Base-by-base conservation (phyloP, 2,888 invertebrate genomes). In the Clitarchus hookeri region DNA sequence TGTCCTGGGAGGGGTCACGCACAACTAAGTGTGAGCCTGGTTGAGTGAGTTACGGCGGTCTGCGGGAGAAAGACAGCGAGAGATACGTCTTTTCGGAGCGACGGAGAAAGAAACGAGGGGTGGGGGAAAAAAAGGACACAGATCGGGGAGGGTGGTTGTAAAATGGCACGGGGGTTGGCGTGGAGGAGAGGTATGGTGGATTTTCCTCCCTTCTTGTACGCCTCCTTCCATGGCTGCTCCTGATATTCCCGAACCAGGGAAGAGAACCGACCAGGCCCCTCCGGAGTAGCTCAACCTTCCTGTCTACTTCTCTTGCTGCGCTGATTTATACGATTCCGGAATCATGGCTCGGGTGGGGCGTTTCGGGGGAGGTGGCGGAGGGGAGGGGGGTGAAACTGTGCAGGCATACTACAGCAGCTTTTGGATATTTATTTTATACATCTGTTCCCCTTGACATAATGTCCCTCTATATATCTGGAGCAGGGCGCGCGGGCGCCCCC, bases 401-500 rank as follows among this genome's bases (percentile, higher is more conserved):
- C 65, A 65, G 86, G 91, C 91, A 91, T 91, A 92, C 91, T 91
- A 91, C 91, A 65, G 65, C 65, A 65, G 65, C 65, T 65, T 65
- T 91, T 91, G 91, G 92, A 92, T 92, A 93, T 93, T 93, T 93
- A 93, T 93, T 93, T 92, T 92, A 92, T 93, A 93, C 93, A 93
- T 93, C 93, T 93, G 92, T 93, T 92, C 92, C 92, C 92, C 93
- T 92, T 93, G 94, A 94, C 94, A 93, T 94, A 94, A 94, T 93
- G 94, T 93, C 93, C 93, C 92, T 93, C 93, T 93, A 93, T 94
- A 94, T 94, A 94, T 94, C 93, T 93, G 91, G 91, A 65, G 65
- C 65, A n/a, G 23, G 65, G 12, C 8, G 65, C 12, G 48, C 48
- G 11, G 12, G 23, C 65, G 16, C 23, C 65, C 8, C 65, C n/a